These are phyloP conservation scores for Cephus cinctus DNA, from an alignment of 1,140 invertebrate species.

Conservation along the genomic window DNA sequence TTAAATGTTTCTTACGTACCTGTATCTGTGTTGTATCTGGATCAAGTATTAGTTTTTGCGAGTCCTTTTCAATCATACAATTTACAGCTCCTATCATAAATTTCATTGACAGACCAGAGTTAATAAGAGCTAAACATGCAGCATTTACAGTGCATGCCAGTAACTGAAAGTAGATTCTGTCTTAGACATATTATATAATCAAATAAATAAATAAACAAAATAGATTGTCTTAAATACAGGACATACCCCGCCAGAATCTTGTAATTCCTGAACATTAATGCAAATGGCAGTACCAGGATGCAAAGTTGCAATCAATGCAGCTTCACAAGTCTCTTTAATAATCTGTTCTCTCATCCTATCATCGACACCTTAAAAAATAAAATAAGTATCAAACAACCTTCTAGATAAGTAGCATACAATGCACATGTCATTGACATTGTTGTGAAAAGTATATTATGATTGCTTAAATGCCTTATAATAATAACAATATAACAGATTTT, in stretches of 20 bases:
- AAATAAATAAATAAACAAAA: slow-evolving; percentile 7
- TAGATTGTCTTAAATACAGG: slow-evolving; percentile 1
- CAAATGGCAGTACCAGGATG: slow-evolving; percentile 78
- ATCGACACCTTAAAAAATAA: slow-evolving; percentile 57
- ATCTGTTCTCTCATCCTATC: slow-evolving; percentile 75
- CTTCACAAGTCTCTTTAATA: slow-evolving; percentile 74
- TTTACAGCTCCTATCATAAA: slow-evolving; percentile 75
- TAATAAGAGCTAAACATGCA: slow-evolving; percentile 75
- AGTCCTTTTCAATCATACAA: slow-evolving; percentile 66
- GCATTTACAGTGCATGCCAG: slow-evolving; percentile 81
- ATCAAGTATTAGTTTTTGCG: slow-evolving; percentile 67
- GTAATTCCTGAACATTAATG: slow-evolving; percentile 82
- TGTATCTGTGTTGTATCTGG: slow-evolving; percentile 59
- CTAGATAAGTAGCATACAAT: too few relatives aligned
- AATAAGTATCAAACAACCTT: slow-evolving; percentile 13
- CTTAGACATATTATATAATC: slow-evolving; percentile 8
- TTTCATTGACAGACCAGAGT: slow-evolving; percentile 78
- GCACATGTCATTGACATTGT: too few relatives aligned
- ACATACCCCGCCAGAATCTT: slow-evolving; percentile 79
- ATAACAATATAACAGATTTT: too few relatives aligned
- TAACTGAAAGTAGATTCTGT: slow-evolving; percentile 56
- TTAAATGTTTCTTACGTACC: slow-evolving; percentile 32
- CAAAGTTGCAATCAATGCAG: slow-evolving; percentile 65
- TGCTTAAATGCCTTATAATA: too few relatives aligned
- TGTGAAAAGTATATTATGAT: too few relatives aligned